Evolutionary conservation across 2,797 vertebrate genomes (phyloP).

Genomic region (Gallirallus australis): DNA sequence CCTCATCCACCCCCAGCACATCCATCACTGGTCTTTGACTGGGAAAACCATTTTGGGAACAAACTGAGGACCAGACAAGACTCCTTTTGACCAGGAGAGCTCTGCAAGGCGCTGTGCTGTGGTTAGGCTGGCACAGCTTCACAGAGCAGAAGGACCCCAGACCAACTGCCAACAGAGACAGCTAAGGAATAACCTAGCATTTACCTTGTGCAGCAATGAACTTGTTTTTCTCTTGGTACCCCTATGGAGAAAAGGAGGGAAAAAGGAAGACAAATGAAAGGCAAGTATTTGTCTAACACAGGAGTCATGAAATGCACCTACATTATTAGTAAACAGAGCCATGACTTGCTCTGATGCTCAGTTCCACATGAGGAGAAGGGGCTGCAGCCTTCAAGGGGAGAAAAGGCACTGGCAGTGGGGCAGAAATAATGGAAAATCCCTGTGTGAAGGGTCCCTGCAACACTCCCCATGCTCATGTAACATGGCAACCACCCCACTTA

Average conservation of each 20-base stretch:
- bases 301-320: background rate
- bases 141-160: background rate
- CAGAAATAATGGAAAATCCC: background rate
- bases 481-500: background rate
- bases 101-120: background rate
- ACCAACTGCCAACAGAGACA: background rate
- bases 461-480: fast-evolving
- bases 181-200: background rate
- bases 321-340: background rate
- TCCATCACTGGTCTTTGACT: background rate
- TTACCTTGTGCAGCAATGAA: conserved; percentile 98
- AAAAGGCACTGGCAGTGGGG: background rate
- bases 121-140: background rate
- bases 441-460: background rate
- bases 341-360: background rate
- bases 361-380: background rate
- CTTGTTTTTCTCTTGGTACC: conserved; percentile 99
- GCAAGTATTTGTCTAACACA: background rate
- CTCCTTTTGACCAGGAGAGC: background rate
- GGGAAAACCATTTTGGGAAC: background rate
- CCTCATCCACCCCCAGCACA: background rate
- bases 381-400: background rate
- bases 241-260: conserved; percentile 73
- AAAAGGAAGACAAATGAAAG: background rate
- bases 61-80: background rate